Conservation (phyloP, 2,888 invertebrate species). For the Patella depressa region DNA sequence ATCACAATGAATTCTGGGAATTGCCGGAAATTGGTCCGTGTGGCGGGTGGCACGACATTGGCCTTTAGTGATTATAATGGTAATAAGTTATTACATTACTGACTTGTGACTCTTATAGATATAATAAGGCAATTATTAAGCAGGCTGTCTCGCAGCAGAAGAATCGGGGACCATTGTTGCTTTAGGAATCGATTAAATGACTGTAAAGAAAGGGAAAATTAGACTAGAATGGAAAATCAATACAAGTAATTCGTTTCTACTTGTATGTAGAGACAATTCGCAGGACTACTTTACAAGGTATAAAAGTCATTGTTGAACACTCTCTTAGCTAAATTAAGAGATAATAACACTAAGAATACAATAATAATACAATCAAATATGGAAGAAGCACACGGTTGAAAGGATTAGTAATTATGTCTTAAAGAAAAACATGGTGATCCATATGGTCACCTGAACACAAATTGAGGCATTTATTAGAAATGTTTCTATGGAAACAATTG, state of each 20-base stretch:
- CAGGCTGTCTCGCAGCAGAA: not conserved
- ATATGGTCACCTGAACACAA: conserved; percentile 5
- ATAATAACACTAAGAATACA: no score
- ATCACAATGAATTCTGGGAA: conserved; percentile 10
- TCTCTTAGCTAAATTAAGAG: no score
- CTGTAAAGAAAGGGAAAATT: conserved; percentile 3
- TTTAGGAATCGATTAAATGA: not conserved
- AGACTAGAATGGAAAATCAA: conserved; percentile 2
- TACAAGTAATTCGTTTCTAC: conserved; percentile 3
- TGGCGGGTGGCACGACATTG: conserved; percentile 10
- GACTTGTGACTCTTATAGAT: not conserved
- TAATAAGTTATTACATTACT: conserved; percentile 2
- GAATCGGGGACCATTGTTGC: not conserved
- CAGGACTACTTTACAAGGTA: not conserved
- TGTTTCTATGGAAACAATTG: not conserved
- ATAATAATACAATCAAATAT: no score
- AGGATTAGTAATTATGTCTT: not conserved
- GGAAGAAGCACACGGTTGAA: not conserved
- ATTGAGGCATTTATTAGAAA: not conserved
- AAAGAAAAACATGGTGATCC: not conserved
- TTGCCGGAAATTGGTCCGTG: conserved; percentile 12
- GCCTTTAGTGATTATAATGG: conserved; percentile 2
- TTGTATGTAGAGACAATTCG: conserved; percentile 7
- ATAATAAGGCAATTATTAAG: conserved; percentile 10
- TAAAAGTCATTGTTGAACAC: no score